These are phyloP conservation scores for Agrypnus murinus DNA, from an alignment of 2,888 invertebrate species.

Conservation along the genomic window DNA sequence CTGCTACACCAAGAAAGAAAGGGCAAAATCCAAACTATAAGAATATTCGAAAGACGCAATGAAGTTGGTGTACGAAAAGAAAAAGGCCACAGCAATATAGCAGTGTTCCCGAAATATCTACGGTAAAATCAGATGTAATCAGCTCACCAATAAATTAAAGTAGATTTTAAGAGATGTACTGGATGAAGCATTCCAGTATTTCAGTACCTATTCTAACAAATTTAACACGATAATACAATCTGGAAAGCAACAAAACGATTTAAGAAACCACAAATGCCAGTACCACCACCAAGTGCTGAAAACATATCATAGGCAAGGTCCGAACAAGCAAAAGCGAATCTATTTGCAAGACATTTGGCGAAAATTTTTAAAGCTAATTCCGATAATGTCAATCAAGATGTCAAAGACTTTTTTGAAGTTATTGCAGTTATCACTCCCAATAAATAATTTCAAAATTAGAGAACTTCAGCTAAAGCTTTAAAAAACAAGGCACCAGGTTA, in stretches of 20 bases:
- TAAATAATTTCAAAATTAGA: not conserved
- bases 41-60: conserved; percentile 2
- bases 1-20: not conserved
- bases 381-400: not conserved
- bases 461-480: too few relatives aligned
- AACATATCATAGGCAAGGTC: not conserved
- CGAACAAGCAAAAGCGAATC: not conserved
- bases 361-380: not conserved
- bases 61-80: too few relatives aligned
- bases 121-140: too few relatives aligned
- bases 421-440: conserved; percentile 1
- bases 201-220: too few relatives aligned
- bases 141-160: not conserved
- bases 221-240: too few relatives aligned
- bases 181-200: too few relatives aligned
- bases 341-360: not conserved
- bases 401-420: not conserved
- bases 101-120: not conserved
- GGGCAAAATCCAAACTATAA: not conserved
- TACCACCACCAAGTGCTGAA: not conserved
- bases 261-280: conserved; percentile 2
- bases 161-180: not conserved
- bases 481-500: too few relatives aligned
- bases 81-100: conserved; percentile 5
- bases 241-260: conserved; percentile 11